Percentiles rank a stretch among this genome's conserved stretches.
phyloP scores from a whole-genome alignment of 2,888 invertebrate genomes.

The Alentia gelatinosa region DNA sequence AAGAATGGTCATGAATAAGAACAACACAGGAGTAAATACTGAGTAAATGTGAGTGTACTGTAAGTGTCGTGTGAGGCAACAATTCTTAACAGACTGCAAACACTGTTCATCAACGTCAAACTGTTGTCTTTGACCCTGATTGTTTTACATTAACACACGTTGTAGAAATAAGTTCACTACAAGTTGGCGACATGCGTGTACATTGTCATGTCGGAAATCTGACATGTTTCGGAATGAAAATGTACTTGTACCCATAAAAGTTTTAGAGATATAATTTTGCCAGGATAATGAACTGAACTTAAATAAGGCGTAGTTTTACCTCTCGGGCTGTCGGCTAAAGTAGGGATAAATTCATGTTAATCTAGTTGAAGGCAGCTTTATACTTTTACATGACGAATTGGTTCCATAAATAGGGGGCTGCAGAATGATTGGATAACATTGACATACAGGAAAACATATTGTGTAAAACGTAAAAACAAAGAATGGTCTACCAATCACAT shows the following conservation, averaged over 20 bases:
- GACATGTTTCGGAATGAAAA: not conserved
- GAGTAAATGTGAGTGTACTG: no score
- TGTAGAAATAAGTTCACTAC: no score
- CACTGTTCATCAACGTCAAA: not conserved
- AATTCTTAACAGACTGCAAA: slow-evolving; percentile 19
- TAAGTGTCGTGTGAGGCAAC: no score
- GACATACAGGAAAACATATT: no score
- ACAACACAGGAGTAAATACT: no score
- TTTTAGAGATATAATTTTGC: not conserved
- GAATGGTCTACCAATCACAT: not conserved
- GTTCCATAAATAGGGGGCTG: no score
- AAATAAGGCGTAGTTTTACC: not conserved
- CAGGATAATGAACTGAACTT: not conserved
- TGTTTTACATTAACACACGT: no score
- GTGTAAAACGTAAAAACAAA: no score
- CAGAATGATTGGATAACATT: no score
- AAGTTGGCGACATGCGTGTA: not conserved
- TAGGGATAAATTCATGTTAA: not conserved
- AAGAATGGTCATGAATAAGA: not conserved
- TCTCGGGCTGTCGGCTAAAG: not conserved
- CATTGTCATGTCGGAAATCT: not conserved
- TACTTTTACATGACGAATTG: not conserved
- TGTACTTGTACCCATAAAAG: not conserved
- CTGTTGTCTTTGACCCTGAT: not conserved
- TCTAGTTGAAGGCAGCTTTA: not conserved